phyloP scores from a whole-genome alignment of 1,140 invertebrate species.

The Nephila pilipes region DNA sequence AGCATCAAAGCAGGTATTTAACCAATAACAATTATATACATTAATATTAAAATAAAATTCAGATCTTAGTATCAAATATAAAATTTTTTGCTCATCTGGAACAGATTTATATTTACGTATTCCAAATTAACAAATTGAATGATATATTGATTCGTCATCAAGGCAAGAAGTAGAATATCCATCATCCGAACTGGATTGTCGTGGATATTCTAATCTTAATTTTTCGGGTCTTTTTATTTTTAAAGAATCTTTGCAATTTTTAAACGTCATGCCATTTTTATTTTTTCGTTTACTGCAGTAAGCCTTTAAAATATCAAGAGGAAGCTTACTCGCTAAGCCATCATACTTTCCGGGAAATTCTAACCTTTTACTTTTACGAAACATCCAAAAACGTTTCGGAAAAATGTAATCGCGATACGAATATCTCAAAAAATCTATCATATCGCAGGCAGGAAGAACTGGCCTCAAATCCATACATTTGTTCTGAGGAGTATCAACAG shows the following conservation, averaged over 20 bases:
- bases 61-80: no score
- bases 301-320: conserved; percentile 33
- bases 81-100: no score
- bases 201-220: conserved; percentile 2
- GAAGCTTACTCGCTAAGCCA: background rate
- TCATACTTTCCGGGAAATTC: conserved; percentile 21
- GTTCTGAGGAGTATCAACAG: background rate
- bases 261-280: conserved; percentile 1
- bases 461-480: background rate
- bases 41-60: no score
- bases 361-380: conserved; percentile 53
- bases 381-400: conserved; percentile 72
- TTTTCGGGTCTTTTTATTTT: conserved; percentile 16
- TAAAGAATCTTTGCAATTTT: conserved; percentile 44
- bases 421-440: conserved; percentile 44
- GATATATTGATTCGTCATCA: conserved; percentile 73
- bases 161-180: conserved; percentile 66
- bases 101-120: background rate
- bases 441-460: conserved; percentile 1
- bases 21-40: no score
- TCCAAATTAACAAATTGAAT: conserved; percentile 58
- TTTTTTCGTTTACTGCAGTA: conserved; percentile 56
- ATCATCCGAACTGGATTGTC: conserved; percentile 52
- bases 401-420: conserved; percentile 21
- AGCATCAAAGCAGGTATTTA: no score